phyloP scores from a whole-genome alignment of 2,113 vertebrate species.

The Tachycineta bicolor region DNA sequence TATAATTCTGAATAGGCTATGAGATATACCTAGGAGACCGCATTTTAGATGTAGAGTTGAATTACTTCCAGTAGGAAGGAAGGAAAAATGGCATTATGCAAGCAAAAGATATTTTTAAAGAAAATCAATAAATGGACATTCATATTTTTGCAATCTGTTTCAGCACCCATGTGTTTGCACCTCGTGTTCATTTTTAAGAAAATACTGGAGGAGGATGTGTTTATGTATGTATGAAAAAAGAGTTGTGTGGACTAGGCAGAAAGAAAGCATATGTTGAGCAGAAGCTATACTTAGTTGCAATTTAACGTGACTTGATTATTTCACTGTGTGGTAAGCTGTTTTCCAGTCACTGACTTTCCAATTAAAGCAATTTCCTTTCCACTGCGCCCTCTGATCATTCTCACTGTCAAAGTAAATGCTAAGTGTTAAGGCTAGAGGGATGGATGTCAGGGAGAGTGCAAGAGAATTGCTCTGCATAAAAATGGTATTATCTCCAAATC shows the following conservation, averaged over 20 bases:
- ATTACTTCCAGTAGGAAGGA: not conserved
- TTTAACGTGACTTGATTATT: conserved; percentile 40
- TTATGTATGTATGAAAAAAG: not conserved
- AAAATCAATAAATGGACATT: not conserved
- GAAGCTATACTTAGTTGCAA: conserved; percentile 19
- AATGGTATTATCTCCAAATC: conserved; percentile 26
- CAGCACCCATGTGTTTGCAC: not conserved
- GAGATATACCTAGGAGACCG: not conserved
- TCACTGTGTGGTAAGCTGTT: conserved; percentile 40
- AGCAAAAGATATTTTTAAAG: not conserved
- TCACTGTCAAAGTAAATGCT: conserved; percentile 47
- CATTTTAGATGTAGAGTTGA: not conserved
- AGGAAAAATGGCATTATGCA: not conserved
- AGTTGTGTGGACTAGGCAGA: not conserved
- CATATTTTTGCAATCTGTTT: conserved; percentile 18
- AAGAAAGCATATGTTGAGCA: conserved; percentile 24
- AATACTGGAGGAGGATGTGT: not conserved
- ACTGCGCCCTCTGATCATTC: not conserved
- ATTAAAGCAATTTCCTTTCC: conserved; percentile 61
- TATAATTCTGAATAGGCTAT: not conserved
- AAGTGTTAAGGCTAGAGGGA: conserved; percentile 36
- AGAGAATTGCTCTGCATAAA: conserved; percentile 19
- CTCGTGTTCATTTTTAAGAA: not conserved
- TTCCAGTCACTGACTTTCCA: conserved; percentile 59
- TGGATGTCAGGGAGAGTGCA: not conserved